phyloP scores from a whole-genome alignment of 2,113 vertebrate genomes.

The Ia io region DNA sequence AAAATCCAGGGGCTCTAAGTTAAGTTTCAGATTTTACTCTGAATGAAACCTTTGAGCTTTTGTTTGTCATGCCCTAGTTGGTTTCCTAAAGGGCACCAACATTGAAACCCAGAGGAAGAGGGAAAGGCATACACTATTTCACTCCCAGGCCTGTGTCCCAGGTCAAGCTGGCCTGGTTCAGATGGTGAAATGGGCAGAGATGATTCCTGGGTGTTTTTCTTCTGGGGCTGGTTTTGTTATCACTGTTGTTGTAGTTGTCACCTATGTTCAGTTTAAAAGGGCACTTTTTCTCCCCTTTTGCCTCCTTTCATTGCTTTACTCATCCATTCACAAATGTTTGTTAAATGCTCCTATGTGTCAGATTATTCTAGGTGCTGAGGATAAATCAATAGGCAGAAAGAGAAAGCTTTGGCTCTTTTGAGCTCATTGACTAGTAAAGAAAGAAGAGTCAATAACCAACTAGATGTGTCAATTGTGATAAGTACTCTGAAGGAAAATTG shows the following conservation, averaged over 20 bases:
- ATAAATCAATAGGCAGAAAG: not conserved
- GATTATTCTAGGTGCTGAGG: not conserved
- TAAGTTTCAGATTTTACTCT: not conserved
- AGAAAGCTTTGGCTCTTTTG: not conserved
- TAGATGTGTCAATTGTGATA: not conserved
- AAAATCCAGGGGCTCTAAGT: not conserved
- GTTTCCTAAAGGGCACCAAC: not conserved
- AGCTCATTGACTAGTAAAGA: not conserved
- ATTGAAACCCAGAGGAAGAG: not conserved
- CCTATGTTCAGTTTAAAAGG: not conserved
- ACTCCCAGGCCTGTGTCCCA: not conserved
- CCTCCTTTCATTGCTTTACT: not conserved
- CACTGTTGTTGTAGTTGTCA: not conserved
- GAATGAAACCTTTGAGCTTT: not conserved
- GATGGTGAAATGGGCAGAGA: not conserved
- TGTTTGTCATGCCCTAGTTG: not conserved
- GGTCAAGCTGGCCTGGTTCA: not conserved
- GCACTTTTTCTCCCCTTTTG: not conserved
- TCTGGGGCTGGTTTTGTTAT: not conserved
- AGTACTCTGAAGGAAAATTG: not conserved
- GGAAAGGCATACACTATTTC: not conserved
- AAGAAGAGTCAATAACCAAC: not conserved
- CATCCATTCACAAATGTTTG: not conserved
- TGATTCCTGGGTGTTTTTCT: not conserved
- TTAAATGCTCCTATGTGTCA: not conserved